A percentile compares a stretch with the other conserved stretches of the same genome.
These are phyloP conservation scores for Eumacrocentrus americanus DNA, from an alignment of 2,888 invertebrate species.

Conservation along the genomic window DNA sequence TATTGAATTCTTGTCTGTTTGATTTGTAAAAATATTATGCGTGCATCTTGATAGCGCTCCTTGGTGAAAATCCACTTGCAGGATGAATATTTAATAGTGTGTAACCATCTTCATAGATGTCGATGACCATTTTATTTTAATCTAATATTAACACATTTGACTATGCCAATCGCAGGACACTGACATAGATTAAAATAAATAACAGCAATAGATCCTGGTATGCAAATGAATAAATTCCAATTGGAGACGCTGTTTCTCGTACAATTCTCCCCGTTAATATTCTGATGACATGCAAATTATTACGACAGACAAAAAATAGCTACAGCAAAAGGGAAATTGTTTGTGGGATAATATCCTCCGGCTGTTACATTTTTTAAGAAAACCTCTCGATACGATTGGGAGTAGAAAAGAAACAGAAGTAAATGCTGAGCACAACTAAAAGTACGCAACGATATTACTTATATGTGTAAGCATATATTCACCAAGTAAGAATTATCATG, in stretches of 20 bases:
- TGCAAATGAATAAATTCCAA: too few relatives aligned
- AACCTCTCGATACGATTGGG: not conserved
- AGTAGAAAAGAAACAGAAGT: slow-evolving; percentile 31
- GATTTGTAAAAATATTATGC: not conserved
- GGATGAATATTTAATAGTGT: too few relatives aligned
- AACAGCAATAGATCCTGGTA: too few relatives aligned
- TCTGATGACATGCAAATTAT: slow-evolving; percentile 2
- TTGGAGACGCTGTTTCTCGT: not conserved
- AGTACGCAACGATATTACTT: slow-evolving; percentile 50
- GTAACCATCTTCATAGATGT: not conserved
- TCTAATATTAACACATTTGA: too few relatives aligned
- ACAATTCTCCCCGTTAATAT: not conserved
- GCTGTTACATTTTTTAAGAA: not conserved
- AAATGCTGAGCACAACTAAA: slow-evolving; percentile 54
- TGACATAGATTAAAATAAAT: not conserved
- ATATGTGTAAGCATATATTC: slow-evolving; percentile 46
- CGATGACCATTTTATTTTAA: too few relatives aligned
- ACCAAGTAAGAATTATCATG: slow-evolving; percentile 34
- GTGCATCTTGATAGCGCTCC: too few relatives aligned
- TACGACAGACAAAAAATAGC: slow-evolving; percentile 58
- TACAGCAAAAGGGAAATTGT: slow-evolving; percentile 55
- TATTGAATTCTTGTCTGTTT: slow-evolving; percentile 55
- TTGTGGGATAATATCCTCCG: slow-evolving; percentile 41
- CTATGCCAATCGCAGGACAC: too few relatives aligned
- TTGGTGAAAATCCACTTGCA: too few relatives aligned